Evolutionary conservation across 2,113 vertebrate species (phyloP).

Genomic region (Scalopus aquaticus): DNA sequence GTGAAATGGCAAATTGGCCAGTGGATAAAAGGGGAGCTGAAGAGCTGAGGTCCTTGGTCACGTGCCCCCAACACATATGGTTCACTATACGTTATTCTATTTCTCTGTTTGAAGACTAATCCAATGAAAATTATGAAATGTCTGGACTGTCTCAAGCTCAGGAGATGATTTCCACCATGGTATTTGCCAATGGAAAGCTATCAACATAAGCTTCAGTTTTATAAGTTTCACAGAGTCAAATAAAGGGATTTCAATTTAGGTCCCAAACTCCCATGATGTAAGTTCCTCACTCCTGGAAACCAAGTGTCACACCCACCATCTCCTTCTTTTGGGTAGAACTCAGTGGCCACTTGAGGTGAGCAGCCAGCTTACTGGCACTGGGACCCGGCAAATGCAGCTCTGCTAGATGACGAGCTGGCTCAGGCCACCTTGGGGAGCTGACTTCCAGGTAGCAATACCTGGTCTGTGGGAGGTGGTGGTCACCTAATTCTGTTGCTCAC

Average conservation of each 20-base stretch:
- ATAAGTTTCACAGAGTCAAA: neutral
- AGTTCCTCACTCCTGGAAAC: neutral
- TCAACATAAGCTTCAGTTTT: neutral
- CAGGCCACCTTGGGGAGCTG: accelerated
- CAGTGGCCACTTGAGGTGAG: too few relatives aligned
- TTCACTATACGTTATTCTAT: neutral
- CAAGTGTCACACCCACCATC: neutral
- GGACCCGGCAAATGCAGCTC: neutral
- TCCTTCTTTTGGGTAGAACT: neutral
- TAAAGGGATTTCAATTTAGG: neutral
- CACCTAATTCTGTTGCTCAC: neutral
- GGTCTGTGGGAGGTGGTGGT: neutral
- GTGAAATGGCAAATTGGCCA: neutral
- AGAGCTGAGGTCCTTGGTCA: neutral
- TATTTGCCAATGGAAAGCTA: neutral
- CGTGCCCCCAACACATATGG: neutral
- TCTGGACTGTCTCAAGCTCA: neutral
- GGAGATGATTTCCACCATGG: neutral
- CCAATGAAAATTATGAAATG: neutral
- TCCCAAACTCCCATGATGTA: neutral
- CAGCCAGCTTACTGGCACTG: neutral
- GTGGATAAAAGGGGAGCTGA: neutral
- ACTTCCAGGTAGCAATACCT: neutral
- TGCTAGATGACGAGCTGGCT: neutral
- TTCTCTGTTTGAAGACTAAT: neutral